phyloP scores from a whole-genome alignment of 1,140 invertebrate species.

The Caenorhabditis latens region DNA sequence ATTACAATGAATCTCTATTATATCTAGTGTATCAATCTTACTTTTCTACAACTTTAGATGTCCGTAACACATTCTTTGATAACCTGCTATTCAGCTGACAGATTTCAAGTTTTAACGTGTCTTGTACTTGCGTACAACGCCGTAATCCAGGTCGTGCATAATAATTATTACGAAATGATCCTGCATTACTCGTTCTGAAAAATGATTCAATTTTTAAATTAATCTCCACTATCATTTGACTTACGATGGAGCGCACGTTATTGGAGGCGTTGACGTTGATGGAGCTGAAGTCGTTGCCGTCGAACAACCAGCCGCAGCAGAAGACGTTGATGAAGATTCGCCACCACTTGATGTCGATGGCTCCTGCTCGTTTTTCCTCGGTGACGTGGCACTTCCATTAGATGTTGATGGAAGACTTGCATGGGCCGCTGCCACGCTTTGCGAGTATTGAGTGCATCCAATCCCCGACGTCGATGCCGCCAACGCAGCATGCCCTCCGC shows the following conservation, averaged over 20 bases:
- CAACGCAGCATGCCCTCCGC: conserved; percentile 69
- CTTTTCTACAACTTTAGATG: conserved; percentile 96
- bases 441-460: conserved; percentile 61
- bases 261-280: conserved; percentile 14
- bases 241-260: not conserved
- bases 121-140: conserved; percentile 74
- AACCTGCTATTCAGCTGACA: conserved; percentile 83
- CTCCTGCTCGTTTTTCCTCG: conserved; percentile 29
- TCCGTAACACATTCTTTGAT: conserved; percentile 91
- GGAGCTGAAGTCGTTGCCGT: conserved; percentile 19
- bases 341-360: conserved; percentile 56
- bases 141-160: conserved; percentile 73
- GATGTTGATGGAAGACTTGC: conserved; percentile 56
- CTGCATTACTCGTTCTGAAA: conserved; percentile 46
- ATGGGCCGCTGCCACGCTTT: conserved; percentile 65
- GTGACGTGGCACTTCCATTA: conserved; percentile 59
- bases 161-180: conserved; percentile 67
- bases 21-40: conserved; percentile 78
- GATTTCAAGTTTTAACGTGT: conserved; percentile 77
- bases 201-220: not conserved
- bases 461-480: conserved; percentile 59
- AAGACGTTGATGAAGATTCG: conserved; percentile 5
- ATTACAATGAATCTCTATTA: not conserved
- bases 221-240: not conserved
- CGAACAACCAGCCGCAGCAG: not conserved